Evolutionary conservation across 2,797 vertebrate genomes (phyloP), one percentile per base, ranked within the genome.

Genomic region (Microctenopoma lineatum): DNA sequence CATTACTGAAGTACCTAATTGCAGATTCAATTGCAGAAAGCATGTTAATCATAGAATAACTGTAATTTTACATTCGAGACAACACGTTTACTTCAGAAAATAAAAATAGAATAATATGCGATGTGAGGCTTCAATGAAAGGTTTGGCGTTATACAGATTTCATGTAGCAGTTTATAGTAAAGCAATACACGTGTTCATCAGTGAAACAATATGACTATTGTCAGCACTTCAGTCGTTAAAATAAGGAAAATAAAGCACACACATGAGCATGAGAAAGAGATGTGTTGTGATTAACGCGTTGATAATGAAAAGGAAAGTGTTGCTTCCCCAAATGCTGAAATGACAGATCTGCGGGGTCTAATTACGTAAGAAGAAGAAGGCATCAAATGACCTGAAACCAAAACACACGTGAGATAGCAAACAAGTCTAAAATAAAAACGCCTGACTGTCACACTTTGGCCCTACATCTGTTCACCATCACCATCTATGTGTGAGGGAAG

Each of bases 1-100:
- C 91, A 86, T 79, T 73, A 80, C 70, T 70, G 47, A 75, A 84
- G 59, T 74, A 87, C 74, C 62, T 83, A 48, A 70, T 50, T 52
- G 41, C 47, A 84, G 73, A 64, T 67, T 81, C 34, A 58, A 65
- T 60, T 60, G 36, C 58, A 70, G 54, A 84, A 61, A 67, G 41
- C 50, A 60, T 48, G 73, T 64, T 66, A 34, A 39, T 74, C 44
- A 77, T 55, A 84, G 9, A 76, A 73, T 59, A 6, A 68, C 45
- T 39, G 75, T 48, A 52, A 66, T 75, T 59, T 73, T 38, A 68
- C 66, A 62, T 65, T 68, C 66, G 32, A 53, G 57, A 81, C 52
- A 85, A 72, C 57, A 42, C 73, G 59, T 62, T 66, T 59, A 32
- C 5, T 42, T 67, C 48, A 48, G 48, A 65, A 25, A 64, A 55